phyloP scores from a whole-genome alignment of 2,888 invertebrate genomes.

The Chironomus tentans region DNA sequence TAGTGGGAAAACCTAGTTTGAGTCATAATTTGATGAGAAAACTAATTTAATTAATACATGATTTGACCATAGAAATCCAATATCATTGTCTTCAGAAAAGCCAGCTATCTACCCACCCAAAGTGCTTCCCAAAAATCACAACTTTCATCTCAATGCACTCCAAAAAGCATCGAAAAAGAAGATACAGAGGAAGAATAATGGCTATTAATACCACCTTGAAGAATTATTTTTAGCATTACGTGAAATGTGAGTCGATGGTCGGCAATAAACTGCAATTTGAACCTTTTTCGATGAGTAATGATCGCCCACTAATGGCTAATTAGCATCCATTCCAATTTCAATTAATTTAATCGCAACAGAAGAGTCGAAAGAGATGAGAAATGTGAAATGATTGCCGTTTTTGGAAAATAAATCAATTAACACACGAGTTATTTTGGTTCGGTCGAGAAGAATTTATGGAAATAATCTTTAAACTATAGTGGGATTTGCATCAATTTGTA shows the following conservation, averaged over 20 bases:
- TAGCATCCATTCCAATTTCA: background rate
- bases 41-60: no score
- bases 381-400: background rate
- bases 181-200: no score
- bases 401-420: background rate
- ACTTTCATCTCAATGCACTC: background rate
- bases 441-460: background rate
- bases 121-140: background rate
- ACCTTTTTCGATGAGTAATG: background rate
- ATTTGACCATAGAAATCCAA: no score
- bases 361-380: background rate
- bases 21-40: no score
- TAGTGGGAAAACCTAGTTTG: no score
- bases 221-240: no score
- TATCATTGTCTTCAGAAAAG: no score
- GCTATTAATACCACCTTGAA: no score
- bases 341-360: conserved; percentile 2
- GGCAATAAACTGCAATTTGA: background rate
- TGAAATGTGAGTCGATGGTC: no score
- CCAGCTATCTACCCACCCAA: no score
- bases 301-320: background rate
- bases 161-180: no score
- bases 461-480: background rate
- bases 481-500: background rate
- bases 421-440: background rate